phyloP scores from a whole-genome alignment of 2,888 invertebrate species.

The Linyphia triangularis region DNA sequence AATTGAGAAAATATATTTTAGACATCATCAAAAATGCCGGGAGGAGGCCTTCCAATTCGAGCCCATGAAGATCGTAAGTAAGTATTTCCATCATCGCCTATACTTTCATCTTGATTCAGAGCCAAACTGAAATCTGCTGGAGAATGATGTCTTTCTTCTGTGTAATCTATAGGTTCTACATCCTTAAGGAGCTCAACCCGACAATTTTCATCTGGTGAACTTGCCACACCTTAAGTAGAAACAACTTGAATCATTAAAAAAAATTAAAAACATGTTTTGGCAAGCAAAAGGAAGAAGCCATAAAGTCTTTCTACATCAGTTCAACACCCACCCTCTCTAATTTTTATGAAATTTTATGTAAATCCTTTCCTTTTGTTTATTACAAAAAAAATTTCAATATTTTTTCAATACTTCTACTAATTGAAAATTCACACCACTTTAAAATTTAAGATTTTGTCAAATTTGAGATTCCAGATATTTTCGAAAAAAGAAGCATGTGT shows the following conservation, averaged over 20 bases:
- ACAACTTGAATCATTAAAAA: not conserved
- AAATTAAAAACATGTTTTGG: too few relatives aligned
- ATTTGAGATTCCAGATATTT: too few relatives aligned
- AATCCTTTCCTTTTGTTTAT: too few relatives aligned
- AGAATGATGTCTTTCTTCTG: conserved; percentile 75
- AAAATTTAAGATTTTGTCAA: too few relatives aligned
- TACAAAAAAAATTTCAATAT: too few relatives aligned
- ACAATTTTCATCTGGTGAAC: conserved; percentile 74
- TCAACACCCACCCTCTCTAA: too few relatives aligned
- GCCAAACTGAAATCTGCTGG: conserved; percentile 25
- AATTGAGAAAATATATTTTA: conserved; percentile 33
- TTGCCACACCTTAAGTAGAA: conserved; percentile 29
- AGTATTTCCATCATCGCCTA: conserved; percentile 35
- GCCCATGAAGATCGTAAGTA: conserved; percentile 62
- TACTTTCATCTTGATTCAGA: conserved; percentile 37
- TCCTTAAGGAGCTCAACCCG: conserved; percentile 81
- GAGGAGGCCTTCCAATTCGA: conserved; percentile 69
- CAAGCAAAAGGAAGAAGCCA: too few relatives aligned
- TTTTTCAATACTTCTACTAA: too few relatives aligned
- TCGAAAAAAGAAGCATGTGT: too few relatives aligned
- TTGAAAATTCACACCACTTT: too few relatives aligned
- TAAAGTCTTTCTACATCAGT: too few relatives aligned
- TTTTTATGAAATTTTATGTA: too few relatives aligned
- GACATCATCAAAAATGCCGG: conserved; percentile 75
- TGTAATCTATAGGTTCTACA: conserved; percentile 83